Conservation (phyloP, 1,140 invertebrate genomes). For the Neomicropteryx cornuta region DNA sequence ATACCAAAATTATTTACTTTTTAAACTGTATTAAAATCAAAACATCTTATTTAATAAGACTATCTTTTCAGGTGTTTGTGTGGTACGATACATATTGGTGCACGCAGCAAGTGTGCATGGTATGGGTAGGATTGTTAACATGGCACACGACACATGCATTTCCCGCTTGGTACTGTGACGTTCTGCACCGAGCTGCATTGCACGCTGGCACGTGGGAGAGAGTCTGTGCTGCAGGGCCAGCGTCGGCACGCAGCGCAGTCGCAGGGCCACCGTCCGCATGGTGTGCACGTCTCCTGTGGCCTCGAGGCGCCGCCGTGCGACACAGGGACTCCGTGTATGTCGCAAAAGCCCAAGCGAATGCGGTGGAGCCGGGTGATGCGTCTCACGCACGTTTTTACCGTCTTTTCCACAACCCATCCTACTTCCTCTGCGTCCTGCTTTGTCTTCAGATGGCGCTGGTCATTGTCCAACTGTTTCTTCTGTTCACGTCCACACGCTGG, state of each 20-base stretch:
- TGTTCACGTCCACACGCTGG: constrained; percentile 77
- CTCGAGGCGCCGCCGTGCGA: constrained; percentile 67
- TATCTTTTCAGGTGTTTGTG: constrained; percentile 57
- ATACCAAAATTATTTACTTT: constrained; percentile 1
- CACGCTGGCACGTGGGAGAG: constrained; percentile 82
- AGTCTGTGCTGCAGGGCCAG: constrained; percentile 23
- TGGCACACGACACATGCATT: constrained; percentile 69
- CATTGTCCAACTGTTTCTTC: constrained; percentile 61
- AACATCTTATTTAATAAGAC: too few relatives aligned
- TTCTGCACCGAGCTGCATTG: constrained; percentile 75
- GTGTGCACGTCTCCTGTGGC: constrained; percentile 64
- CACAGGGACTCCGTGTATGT: constrained; percentile 70
- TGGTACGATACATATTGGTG: constrained; percentile 81
- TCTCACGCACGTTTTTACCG: constrained; percentile 75
- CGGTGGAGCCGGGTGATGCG: constrained; percentile 71
- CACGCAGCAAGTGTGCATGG: constrained; percentile 68
- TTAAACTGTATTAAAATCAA: too few relatives aligned
- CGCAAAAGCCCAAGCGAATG: constrained; percentile 57
- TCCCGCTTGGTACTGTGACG: constrained; percentile 68
- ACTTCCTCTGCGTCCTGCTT: constrained; percentile 62
- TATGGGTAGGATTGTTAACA: constrained; percentile 73
- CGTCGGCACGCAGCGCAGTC: background rate
- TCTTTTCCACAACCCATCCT: constrained; percentile 79
- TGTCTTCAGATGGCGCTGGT: constrained; percentile 63
- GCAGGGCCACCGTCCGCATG: constrained; percentile 37